Conservation (phyloP, 2,113 vertebrate genomes). For the Pleuronectes platessa region DNA sequence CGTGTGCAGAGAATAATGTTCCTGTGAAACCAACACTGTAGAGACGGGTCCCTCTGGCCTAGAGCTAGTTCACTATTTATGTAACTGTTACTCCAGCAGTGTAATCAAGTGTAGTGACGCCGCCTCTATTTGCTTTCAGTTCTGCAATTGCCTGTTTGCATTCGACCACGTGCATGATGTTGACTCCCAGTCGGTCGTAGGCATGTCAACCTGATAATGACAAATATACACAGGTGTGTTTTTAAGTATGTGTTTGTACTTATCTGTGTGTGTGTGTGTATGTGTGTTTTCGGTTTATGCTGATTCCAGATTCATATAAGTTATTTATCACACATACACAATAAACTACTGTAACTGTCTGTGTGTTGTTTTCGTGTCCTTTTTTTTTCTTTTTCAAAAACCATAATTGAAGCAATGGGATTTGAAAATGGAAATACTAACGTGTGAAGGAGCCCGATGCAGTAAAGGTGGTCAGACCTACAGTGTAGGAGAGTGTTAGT, state of each 20-base stretch:
- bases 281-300: constrained; percentile 41
- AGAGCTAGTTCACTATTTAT: constrained; percentile 71
- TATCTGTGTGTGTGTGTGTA: constrained; percentile 41
- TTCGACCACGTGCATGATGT: constrained; percentile 67
- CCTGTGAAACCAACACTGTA: constrained; percentile 45
- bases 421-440: constrained; percentile 6
- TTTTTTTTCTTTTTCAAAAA: constrained; percentile 7
- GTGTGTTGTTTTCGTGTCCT: constrained; percentile 5
- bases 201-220: constrained; percentile 32
- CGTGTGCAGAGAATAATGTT: constrained; percentile 50
- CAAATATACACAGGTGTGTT: constrained; percentile 43
- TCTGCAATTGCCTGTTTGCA: constrained; percentile 60
- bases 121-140: constrained; percentile 56
- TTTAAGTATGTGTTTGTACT: constrained; percentile 59
- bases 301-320: constrained; percentile 64
- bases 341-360: constrained; percentile 70
- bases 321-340: constrained; percentile 67
- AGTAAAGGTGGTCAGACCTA: constrained; percentile 22
- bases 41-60: constrained; percentile 59
- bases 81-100: constrained; percentile 70
- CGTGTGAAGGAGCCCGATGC: constrained; percentile 1
- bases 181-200: constrained; percentile 30
- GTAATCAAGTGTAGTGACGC: constrained; percentile 65
- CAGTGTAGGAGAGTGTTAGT: constrained; percentile 48
- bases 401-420: background rate